Evolutionary conservation across 2,797 vertebrate species (phyloP), one percentile per base, ranked within the genome.

Genomic region (Coreius guichenoti): DNA sequence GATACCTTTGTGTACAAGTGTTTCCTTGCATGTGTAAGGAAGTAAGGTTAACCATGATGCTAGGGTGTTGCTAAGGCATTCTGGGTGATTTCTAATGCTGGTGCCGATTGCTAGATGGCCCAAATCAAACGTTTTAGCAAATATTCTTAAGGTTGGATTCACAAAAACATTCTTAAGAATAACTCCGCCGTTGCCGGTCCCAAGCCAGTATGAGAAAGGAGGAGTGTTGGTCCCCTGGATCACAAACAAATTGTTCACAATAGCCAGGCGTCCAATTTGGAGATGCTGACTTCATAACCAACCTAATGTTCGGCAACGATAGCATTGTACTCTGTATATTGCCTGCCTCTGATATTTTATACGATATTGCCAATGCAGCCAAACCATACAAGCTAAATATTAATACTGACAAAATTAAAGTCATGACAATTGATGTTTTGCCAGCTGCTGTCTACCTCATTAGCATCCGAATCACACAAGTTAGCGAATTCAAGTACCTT

Each of bases 1-100:
- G 61, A 74, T 69, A 47, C 36, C 9, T 76, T 86, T 65, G 58
- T 29, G 51, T 45, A 58, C 9, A 73, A 61, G 54, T 9, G 29
- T 21, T 47, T 47, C 31, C 39, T 45, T 45, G 17, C 26, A 58
- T 31, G 7, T 47, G 75, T 77, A 77, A 61, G 47, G 3, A 16
- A n/a, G 39, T 43, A 45, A 8, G 69, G 8, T 73, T 51, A 51
- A 17, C 45, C 72, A 47, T 8, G 23, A 29, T 49, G 9, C 23
- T 9, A 47, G 13, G 7, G 69, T 47, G 39, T 49, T 74, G 16
- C 26, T 51, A 74, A 74, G 47, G 39, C 16, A 1, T 16, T 47
- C 23, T 72, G 23, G 12, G 26, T 4, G 47, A 51, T 51, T 51
- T 51, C 17, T 51, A 74, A 74, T 5, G 47, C 17, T 33, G 29